Base-by-base conservation (phyloP, 2,888 invertebrate species). In the Syrphus vitripennis region DNA sequence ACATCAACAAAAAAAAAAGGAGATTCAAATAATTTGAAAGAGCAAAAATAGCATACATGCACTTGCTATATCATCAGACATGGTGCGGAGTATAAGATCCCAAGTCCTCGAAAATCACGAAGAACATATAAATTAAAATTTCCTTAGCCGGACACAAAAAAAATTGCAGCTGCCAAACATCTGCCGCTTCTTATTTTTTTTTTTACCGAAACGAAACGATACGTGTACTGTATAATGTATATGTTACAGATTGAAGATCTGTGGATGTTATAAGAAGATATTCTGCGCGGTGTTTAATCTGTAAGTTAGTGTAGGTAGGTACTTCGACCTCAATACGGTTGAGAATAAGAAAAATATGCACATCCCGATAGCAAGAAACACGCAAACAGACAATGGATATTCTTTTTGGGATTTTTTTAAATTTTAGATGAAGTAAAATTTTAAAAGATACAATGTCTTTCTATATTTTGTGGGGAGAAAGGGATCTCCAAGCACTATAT, bases 161-260 rank as follows among this genome's bases (percentile, higher is more conserved):
- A 83, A 71, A 72, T 69, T 79, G 83, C 87, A 87, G 83, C 87
- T 87, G 87, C 83, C 83, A 48, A 75, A 87, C 87, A 87, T 87
- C 87, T 87, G 87, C 83, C 59, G 69, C 29, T 10, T 53, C 26
- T 67, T 45, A 53, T 63, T 24, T 65, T 26, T 57, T 57, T 19
- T 10, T 31, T 31, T 5, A 19, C n/a, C n/a, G n/a, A n/a, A n/a
- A n/a, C 12, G n/a, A 57, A 21, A 57, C 12, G 50, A 37, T 26
- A 12, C 31, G 19, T 45, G 6, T n/a, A n/a, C n/a, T n/a, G n/a
- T n/a, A n/a, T n/a, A n/a, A n/a, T n/a, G n/a, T 26, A 69, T 31
- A 69, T 7, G 24, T 48, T 48, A 14, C 53, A 70, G 69, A 55
- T 70, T 21, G 61, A 16, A 7, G 40, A 63, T 63, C 42, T 63